Evolutionary conservation across 2,797 vertebrate species (phyloP).

Genomic region (Carapus acus): DNA sequence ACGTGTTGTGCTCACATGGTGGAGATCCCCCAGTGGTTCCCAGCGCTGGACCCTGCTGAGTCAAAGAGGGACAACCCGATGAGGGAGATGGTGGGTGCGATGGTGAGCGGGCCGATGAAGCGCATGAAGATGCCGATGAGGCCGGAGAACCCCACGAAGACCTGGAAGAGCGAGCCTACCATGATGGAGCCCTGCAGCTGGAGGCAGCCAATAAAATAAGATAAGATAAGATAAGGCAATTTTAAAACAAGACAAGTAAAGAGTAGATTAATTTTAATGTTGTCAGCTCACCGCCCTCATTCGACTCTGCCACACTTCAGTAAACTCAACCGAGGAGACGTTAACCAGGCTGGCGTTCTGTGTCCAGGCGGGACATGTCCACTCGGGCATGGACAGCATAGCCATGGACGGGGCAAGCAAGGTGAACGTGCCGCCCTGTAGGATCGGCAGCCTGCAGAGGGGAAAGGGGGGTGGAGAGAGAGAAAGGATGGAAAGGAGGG

Average conservation of each 20-base stretch:
- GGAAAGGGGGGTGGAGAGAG: too few relatives aligned
- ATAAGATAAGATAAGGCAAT: too few relatives aligned
- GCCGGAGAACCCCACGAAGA: slow-evolving; percentile 91
- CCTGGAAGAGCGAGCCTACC: slow-evolving; percentile 90
- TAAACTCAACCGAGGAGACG: slow-evolving; percentile 78
- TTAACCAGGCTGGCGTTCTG: slow-evolving; percentile 83
- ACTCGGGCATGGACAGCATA: slow-evolving; percentile 88
- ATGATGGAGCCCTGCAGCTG: slow-evolving; percentile 93
- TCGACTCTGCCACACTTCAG: slow-evolving; percentile 87
- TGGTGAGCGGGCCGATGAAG: slow-evolving; percentile 93
- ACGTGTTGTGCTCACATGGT: slow-evolving; percentile 83
- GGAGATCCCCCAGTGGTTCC: slow-evolving; percentile 90
- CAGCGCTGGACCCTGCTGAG: slow-evolving; percentile 81
- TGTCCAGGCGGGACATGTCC: slow-evolving; percentile 90
- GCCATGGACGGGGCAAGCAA: slow-evolving; percentile 86
- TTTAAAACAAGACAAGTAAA: too few relatives aligned
- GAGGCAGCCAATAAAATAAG: too few relatives aligned
- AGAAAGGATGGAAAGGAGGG: too few relatives aligned
- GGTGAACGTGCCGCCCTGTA: slow-evolving; percentile 91
- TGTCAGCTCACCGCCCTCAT: slow-evolving; percentile 83
- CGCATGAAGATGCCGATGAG: slow-evolving; percentile 90
- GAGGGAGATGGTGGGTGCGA: slow-evolving; percentile 90
- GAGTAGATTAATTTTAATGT: too few relatives aligned
- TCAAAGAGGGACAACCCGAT: slow-evolving; percentile 90
- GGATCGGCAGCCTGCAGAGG: slow-evolving; percentile 84